Evolutionary conservation across 64 coral and sea anemone species (phyloP), one percentile per base, ranked within the genome.

Genomic region (Dendronephthya gigantea): DNA sequence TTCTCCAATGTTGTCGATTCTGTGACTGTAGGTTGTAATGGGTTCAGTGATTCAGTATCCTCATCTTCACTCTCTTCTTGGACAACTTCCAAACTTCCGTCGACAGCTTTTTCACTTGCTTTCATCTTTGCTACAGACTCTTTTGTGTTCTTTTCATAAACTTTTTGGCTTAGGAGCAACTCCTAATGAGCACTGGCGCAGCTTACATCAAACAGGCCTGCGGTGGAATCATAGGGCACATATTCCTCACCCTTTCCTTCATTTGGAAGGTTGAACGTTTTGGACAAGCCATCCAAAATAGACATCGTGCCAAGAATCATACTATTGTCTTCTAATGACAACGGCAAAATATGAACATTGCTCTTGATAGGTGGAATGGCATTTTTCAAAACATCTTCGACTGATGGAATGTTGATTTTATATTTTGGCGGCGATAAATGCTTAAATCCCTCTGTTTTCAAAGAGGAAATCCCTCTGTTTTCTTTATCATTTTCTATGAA

Each of bases 1-100:
- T 36, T 49, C 14, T 87, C 86, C 23, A 87, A 40, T 7, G 68
- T 87, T 1, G 86, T 87, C 1, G 86, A 32, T 45, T 45, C 41
- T 34, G 28, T 29, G 10, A 19, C 36, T n/a, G n/a, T n/a, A n/a
- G n/a, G n/a, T 15, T 19, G 15, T 33, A 34, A 4, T 16, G 29
- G 5, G 17, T 7, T 16, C 0, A 36, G 30, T 19, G 9, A 16
- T 15, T 79, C 72, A 30, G 34, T 33, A 9, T 79, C 72, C 15
- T 79, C 36, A 79, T 34, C 32, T 16, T 33, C n/a, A 12, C 30
- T 10, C 15, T 79, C 72, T 35, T 79, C 28, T 45, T 45, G 4
- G 11, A 11, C 41, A 45, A 45, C 4, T 39, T 79, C 72, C 29
- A 29, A 17, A 16, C 9, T 36, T 0, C 72, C 72, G 15, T 79